These are phyloP conservation scores for Sesamia inferens DNA, from an alignment of 2,888 invertebrate species.

Conservation along the genomic window DNA sequence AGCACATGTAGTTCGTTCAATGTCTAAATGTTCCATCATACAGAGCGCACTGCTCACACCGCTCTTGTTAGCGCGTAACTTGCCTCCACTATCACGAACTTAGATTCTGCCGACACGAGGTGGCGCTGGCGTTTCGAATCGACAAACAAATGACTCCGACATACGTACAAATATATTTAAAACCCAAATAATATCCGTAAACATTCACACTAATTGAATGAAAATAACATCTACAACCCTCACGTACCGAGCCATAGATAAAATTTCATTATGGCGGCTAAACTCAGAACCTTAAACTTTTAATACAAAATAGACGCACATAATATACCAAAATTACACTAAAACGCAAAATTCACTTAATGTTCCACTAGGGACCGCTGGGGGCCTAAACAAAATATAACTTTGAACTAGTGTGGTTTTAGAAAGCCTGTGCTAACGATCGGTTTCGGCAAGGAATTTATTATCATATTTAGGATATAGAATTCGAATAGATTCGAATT, in stretches of 20 bases:
- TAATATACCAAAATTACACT: constrained; percentile 44
- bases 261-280: constrained; percentile 15
- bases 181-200: not conserved
- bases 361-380: constrained; percentile 43
- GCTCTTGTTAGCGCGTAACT: too few species aligned
- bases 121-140: too few species aligned
- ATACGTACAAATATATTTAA: too few species aligned
- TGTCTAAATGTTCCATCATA: too few species aligned
- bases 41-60: too few species aligned
- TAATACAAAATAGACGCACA: constrained; percentile 26
- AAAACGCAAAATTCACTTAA: constrained; percentile 55
- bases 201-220: constrained; percentile 12
- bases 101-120: too few species aligned
- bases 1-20: too few species aligned
- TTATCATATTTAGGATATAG: constrained; percentile 30
- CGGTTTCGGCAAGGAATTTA: constrained; percentile 39
- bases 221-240: not conserved
- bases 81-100: too few species aligned
- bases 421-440: constrained; percentile 40
- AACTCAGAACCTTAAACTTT: constrained; percentile 26
- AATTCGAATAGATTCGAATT: not conserved
- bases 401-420: constrained; percentile 50
- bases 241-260: not conserved
- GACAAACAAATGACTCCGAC: too few species aligned
- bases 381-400: constrained; percentile 51